Conservation (phyloP, 2,888 invertebrate species). For the Calephelis perditalis region DNA sequence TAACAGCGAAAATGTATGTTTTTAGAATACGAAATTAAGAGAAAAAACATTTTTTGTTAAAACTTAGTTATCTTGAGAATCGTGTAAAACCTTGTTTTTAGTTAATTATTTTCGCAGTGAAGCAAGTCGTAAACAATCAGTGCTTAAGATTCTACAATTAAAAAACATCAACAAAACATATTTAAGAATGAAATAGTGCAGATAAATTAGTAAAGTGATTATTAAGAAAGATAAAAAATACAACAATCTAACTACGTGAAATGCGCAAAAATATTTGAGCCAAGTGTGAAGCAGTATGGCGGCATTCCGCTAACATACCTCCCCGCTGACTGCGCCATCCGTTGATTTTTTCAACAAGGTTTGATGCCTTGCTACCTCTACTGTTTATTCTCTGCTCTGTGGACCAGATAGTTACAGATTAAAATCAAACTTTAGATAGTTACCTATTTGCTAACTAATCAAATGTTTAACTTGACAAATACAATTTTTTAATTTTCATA, state of each 20-base stretch:
- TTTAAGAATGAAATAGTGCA: neutral
- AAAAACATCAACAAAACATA: slow-evolving; percentile 10
- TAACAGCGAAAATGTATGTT: too few relatives aligned
- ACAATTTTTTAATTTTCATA: too few relatives aligned
- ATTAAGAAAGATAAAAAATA: slow-evolving; percentile 9
- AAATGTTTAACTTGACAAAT: too few relatives aligned
- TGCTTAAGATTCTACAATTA: too few relatives aligned
- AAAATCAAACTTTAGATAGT: too few relatives aligned
- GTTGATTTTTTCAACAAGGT: slow-evolving; percentile 63
- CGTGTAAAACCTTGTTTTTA: neutral
- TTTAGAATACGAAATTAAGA: too few relatives aligned
- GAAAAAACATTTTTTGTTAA: too few relatives aligned
- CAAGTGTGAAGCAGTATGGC: slow-evolving; percentile 23
- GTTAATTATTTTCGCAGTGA: too few relatives aligned
- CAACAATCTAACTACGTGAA: slow-evolving; percentile 14
- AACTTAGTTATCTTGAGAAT: neutral
- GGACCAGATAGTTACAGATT: slow-evolving; percentile 49
- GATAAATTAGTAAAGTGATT: neutral
- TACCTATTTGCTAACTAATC: too few relatives aligned
- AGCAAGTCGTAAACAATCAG: too few relatives aligned
- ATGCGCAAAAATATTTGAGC: slow-evolving; percentile 20
- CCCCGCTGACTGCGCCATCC: slow-evolving; percentile 74
- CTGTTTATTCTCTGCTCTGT: slow-evolving; percentile 74
- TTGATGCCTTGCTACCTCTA: slow-evolving; percentile 68
- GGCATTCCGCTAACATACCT: slow-evolving; percentile 53